A percentile compares a stretch with the other conserved stretches of the same genome.
Evolutionary conservation across 2,888 invertebrate genomes (phyloP).

Genomic region (Spisula solida): DNA sequence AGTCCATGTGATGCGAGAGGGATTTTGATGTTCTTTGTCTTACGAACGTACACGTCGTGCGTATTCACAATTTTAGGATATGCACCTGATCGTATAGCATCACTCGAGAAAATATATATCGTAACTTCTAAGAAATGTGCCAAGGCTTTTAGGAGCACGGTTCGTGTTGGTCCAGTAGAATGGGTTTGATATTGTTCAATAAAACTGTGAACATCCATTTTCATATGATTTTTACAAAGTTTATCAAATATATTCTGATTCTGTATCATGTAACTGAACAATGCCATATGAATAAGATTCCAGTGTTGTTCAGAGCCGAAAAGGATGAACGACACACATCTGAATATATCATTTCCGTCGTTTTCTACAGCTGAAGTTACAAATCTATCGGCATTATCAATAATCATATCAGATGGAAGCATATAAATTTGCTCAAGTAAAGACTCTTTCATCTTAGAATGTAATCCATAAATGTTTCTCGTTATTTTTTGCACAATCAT

Average conservation of each 20-base stretch:
- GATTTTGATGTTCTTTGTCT: no score
- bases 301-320: slow-evolving; percentile 21
- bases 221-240: background rate
- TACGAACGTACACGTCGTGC: background rate
- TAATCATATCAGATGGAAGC: background rate
- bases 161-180: background rate
- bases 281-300: background rate
- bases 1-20: no score
- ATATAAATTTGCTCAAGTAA: background rate
- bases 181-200: background rate
- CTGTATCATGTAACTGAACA: background rate
- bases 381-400: background rate
- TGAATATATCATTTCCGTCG: slow-evolving; percentile 7
- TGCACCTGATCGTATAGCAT: background rate
- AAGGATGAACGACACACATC: slow-evolving; percentile 19
- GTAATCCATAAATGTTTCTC: background rate
- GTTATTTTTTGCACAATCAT: background rate
- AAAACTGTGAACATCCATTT: background rate
- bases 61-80: slow-evolving; percentile 1
- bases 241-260: background rate
- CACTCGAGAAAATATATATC: background rate
- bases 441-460: background rate
- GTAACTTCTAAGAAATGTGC: slow-evolving; percentile 17
- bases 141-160: background rate
- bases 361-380: background rate